phyloP scores from a whole-genome alignment of 2,888 invertebrate species.

The Exocentrus adspersus region DNA sequence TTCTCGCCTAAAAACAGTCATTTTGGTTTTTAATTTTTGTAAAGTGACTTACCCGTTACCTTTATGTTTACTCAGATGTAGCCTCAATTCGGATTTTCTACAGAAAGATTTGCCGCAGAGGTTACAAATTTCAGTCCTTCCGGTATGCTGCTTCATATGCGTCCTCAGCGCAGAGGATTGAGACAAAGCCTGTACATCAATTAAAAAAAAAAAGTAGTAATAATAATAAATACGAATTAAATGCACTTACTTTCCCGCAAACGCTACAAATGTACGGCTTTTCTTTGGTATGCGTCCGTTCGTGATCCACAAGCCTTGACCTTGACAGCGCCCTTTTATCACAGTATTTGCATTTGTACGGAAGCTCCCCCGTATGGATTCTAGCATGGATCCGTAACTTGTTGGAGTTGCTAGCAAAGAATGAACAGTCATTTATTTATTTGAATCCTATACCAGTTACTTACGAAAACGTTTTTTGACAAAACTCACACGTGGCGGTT shows the following conservation, averaged over 20 bases:
- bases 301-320: conserved; percentile 52
- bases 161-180: conserved; percentile 56
- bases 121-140: conserved; percentile 54
- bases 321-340: conserved; percentile 52
- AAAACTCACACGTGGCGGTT: conserved; percentile 42
- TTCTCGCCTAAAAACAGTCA: conserved; percentile 50
- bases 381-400: conserved; percentile 53
- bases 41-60: conserved; percentile 27
- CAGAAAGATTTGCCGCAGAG: conserved; percentile 57
- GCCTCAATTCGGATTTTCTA: conserved; percentile 53
- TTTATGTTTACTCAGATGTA: conserved; percentile 56
- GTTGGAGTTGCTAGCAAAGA: conserved; percentile 48
- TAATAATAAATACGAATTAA: background rate
- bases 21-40: background rate
- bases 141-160: conserved; percentile 58
- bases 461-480: conserved; percentile 47
- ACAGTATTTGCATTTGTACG: conserved; percentile 54
- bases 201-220: background rate
- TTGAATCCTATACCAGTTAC: conserved; percentile 10
- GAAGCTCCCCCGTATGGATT: conserved; percentile 52
- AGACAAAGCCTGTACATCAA: conserved; percentile 45
- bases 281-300: conserved; percentile 55
- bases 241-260: conserved; percentile 7
- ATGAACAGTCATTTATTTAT: too few relatives aligned
- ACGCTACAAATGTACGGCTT: conserved; percentile 42